Percentiles rank a stretch among this genome's conserved stretches.
Conservation (phyloP, 2,888 invertebrate genomes). For the Aquatica leii region DNA sequence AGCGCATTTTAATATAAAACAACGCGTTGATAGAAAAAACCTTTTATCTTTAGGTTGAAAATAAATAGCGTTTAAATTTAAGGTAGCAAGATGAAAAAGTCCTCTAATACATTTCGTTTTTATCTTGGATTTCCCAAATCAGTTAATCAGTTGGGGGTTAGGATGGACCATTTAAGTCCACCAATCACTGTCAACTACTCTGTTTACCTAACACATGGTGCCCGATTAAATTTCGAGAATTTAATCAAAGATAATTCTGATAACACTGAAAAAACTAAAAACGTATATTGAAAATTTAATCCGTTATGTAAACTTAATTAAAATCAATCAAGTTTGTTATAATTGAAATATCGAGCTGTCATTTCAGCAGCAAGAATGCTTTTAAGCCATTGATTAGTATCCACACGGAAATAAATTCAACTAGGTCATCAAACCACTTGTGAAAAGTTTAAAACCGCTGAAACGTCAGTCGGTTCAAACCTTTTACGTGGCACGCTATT, state of each 20-base stretch:
- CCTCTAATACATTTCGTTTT: background rate
- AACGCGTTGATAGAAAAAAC: too few species aligned
- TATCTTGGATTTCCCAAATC: background rate
- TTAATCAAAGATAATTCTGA: too few species aligned
- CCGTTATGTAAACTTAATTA: conserved; percentile 27
- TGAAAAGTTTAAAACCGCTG: conserved; percentile 43
- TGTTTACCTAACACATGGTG: conserved; percentile 28
- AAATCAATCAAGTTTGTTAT: conserved; percentile 26
- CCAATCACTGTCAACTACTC: conserved; percentile 32
- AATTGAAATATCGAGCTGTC: conserved; percentile 36
- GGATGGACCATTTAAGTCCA: conserved; percentile 31
- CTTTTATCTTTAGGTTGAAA: too few species aligned
- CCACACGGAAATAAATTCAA: conserved; percentile 28
- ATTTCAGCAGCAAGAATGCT: conserved; percentile 18
- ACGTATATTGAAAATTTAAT: conserved; percentile 24
- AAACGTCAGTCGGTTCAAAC: conserved; percentile 38
- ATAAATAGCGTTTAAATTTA: too few species aligned
- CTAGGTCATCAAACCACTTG: conserved; percentile 37
- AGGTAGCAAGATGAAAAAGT: background rate
- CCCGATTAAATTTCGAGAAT: background rate
- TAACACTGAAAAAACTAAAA: too few species aligned
- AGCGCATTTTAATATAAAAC: too few species aligned
- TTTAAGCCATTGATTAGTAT: conserved; percentile 37
- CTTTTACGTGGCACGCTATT: conserved; percentile 14
- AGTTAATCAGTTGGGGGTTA: conserved; percentile 29